Evolutionary conservation across 2,797 vertebrate species (phyloP).

Genomic region (Lagocephalus sceleratus): DNA sequence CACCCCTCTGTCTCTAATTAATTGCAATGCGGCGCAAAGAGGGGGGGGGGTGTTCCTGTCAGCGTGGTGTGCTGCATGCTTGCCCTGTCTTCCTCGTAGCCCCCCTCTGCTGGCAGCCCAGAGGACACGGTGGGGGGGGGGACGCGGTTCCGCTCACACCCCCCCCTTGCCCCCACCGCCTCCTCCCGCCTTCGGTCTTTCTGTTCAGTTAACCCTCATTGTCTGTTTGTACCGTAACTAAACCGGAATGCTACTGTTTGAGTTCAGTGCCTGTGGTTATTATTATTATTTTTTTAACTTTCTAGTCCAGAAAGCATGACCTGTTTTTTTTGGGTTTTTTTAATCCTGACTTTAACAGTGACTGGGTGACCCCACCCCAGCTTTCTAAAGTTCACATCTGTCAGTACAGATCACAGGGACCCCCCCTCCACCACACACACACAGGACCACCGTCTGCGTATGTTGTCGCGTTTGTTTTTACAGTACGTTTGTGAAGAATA

Average conservation of each 20-base stretch:
- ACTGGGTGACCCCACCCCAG: slow-evolving; percentile 27
- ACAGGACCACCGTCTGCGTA: slow-evolving; percentile 28
- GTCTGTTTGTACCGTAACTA: slow-evolving; percentile 62
- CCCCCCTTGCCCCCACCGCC: slow-evolving; percentile 7
- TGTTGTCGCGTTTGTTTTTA: slow-evolving; percentile 40
- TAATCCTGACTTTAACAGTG: neutral
- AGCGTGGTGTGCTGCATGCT: slow-evolving; percentile 79
- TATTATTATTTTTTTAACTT: slow-evolving; percentile 24
- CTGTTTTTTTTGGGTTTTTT: slow-evolving; percentile 38
- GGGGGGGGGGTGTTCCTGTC: slow-evolving; percentile 17
- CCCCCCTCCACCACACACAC: too few species aligned
- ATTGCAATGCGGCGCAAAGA: slow-evolving; percentile 21
- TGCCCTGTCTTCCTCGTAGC: slow-evolving; percentile 80
- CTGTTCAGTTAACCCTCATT: slow-evolving; percentile 68
- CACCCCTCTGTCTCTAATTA: slow-evolving; percentile 27
- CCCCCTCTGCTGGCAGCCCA: slow-evolving; percentile 50
- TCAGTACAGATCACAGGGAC: slow-evolving; percentile 30
- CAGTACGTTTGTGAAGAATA: slow-evolving; percentile 36
- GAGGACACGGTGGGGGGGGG: slow-evolving; percentile 11
- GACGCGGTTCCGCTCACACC: slow-evolving; percentile 25
- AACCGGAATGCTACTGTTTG: slow-evolving; percentile 64
- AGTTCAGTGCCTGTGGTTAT: slow-evolving; percentile 68
- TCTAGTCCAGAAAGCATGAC: slow-evolving; percentile 53
- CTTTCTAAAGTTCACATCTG: slow-evolving; percentile 21
- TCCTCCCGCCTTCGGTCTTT: slow-evolving; percentile 54